A percentile compares a stretch with the other conserved stretches of the same genome.
Evolutionary conservation across 2,888 invertebrate species (phyloP).

Genomic region (Drosophila rubida): DNA sequence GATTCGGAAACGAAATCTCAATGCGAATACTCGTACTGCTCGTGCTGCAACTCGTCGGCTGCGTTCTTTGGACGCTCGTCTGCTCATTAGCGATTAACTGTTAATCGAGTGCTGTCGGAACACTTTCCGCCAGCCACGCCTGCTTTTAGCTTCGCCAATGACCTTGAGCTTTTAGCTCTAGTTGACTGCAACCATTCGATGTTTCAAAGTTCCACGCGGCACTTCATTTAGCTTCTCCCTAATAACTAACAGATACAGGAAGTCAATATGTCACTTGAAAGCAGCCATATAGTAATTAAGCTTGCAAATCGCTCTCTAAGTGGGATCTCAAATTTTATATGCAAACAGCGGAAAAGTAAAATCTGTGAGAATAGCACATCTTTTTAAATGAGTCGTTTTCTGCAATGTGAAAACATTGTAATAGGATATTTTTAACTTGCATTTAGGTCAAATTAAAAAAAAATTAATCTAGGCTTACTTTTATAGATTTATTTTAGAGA

Average conservation of each 20-base stretch:
- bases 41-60: constrained; percentile 25
- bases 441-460: too few species aligned
- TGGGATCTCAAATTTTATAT: neutral
- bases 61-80: constrained; percentile 34
- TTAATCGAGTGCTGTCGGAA: constrained; percentile 41
- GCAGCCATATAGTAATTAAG: neutral
- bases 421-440: too few species aligned
- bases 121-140: constrained; percentile 1
- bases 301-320: neutral
- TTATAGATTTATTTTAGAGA: too few species aligned
- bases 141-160: constrained; percentile 19
- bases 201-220: constrained; percentile 28
- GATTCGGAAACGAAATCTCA: neutral
- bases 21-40: neutral
- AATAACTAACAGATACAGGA: neutral
- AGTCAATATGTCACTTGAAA: neutral
- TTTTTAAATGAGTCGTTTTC: too few species aligned
- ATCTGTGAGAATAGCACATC: neutral
- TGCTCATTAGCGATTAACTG: constrained; percentile 49
- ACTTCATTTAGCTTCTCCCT: neutral
- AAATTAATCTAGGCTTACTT: too few species aligned
- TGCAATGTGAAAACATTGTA: too few species aligned
- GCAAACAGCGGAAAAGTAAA: neutral
- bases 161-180: constrained; percentile 41
- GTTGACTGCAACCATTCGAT: constrained; percentile 14